These are phyloP conservation scores for Cyprinodon diabolis DNA, from an alignment of 2,797 vertebrate genomes.

Conservation along the genomic window DNA sequence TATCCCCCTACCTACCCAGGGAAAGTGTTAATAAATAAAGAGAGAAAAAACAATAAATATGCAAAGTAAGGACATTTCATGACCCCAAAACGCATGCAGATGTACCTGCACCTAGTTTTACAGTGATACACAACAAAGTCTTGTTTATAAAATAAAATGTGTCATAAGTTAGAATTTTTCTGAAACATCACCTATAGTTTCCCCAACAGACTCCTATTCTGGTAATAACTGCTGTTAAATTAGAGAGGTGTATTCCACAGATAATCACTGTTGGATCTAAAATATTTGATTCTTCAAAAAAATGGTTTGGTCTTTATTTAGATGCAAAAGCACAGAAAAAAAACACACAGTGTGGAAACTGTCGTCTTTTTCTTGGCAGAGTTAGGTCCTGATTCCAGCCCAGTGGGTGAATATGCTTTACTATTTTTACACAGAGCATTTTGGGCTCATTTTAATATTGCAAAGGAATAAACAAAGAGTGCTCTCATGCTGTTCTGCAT, in stretches of 20 bases:
- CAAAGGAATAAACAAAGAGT: conserved; percentile 37
- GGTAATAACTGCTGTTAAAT: neutral
- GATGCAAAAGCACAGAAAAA: conserved; percentile 27
- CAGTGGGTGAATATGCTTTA: conserved; percentile 44
- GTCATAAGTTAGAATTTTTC: too few relatives aligned
- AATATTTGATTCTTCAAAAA: conserved; percentile 31
- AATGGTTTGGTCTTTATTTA: conserved; percentile 58
- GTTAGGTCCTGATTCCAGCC: conserved; percentile 45
- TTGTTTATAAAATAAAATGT: neutral
- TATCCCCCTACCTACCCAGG: neutral
- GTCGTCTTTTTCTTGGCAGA: neutral
- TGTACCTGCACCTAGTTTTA: neutral
- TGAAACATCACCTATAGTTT: neutral
- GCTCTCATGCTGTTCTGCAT: conserved; percentile 34
- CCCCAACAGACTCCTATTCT: neutral
- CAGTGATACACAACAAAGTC: neutral
- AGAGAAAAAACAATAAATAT: neutral
- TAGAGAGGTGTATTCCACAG: neutral
- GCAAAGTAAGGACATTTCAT: neutral
- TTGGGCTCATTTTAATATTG: conserved; percentile 46
- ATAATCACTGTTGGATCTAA: conserved; percentile 11
- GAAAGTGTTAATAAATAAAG: neutral
- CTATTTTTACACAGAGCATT: conserved; percentile 58
- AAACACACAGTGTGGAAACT: conserved; percentile 13
- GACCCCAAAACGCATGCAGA: neutral